phyloP scores from a whole-genome alignment of 2,113 vertebrate genomes.

The Heptranchias perlo region DNA sequence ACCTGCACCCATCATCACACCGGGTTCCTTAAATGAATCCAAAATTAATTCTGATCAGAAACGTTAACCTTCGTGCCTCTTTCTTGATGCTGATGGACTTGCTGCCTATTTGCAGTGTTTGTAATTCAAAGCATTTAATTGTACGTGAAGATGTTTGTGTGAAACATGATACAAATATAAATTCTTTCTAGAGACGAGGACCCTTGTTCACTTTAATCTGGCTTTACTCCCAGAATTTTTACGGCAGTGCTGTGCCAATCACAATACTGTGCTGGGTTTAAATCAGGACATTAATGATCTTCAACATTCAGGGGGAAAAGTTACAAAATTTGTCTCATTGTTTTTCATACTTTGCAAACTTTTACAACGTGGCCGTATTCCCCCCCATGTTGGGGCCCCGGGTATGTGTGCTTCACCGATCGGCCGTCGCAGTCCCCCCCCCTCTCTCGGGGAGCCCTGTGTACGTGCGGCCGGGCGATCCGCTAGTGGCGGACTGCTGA shows the following conservation, averaged over 20 bases:
- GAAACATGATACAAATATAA: too few relatives aligned
- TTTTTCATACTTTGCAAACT: not conserved
- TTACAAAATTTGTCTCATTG: not conserved
- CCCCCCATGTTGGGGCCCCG: not conserved
- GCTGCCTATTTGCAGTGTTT: not conserved
- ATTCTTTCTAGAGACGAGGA: too few relatives aligned
- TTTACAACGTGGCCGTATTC: not conserved
- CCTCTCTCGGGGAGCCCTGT: too few relatives aligned
- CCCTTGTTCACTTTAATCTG: not conserved
- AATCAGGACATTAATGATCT: too few relatives aligned
- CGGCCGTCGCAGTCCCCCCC: not conserved
- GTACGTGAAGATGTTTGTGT: too few relatives aligned
- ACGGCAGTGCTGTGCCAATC: too few relatives aligned
- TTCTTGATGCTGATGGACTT: not conserved
- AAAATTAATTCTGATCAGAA: too few relatives aligned
- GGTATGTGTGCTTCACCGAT: not conserved
- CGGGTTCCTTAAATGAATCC: too few relatives aligned
- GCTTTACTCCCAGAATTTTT: not conserved
- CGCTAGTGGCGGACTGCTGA: not conserved
- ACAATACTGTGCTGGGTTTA: too few relatives aligned
- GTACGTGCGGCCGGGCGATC: not conserved
- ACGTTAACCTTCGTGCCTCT: not conserved
- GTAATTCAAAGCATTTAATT: too few relatives aligned
- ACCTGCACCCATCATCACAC: too few relatives aligned
- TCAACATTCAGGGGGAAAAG: too few relatives aligned